Evolutionary conservation across 2,888 invertebrate genomes (phyloP), one percentile per base, ranked within the genome.

Genomic region (Plagodis dolabraria): DNA sequence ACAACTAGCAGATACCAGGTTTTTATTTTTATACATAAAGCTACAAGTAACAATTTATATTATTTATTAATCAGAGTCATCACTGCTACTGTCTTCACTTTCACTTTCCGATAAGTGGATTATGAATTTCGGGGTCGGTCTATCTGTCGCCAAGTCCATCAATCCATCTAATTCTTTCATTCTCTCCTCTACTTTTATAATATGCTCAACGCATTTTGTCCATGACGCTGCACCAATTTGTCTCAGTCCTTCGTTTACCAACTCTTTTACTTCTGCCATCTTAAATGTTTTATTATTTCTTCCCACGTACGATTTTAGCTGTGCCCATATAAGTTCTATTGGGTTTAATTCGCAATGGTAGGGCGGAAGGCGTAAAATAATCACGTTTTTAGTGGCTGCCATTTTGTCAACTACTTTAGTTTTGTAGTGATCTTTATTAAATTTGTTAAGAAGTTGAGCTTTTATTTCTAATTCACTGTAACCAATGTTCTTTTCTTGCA

Each of bases 231-330:
- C 10, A 42, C 10, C 42, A 42, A 42, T 10, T 42, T 42, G 42
- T 5, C 10, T 10, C 42, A 42, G 10, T 6, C 42, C 42, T 42
- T 42, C 42, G 7, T 42, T 8, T 6, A 42, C 10, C 5, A 42
- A n/a, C 42, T 42, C 42, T 42, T 42, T 42, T 5, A 42, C n/a
- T 42, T 42, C 42, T 42, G 42, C 42, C 42, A 42, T 42, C n/a
- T 42, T 42, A 10, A 42, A 42, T 10, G 42, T n/a, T 42, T 7
- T 4, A 10, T 42, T 42, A 8, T 42, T 42, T 6, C 42, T 9
- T 42, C 42, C 5, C 42, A 10, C 42, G 10, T 9, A 42, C 2
- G 42, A 42, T 42, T 42, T 42, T 10, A 42, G n/a, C n/a, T 42
- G 42, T 42, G 42, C 42, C 8, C n/a, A 42, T 42, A 42, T 42